Conservation (phyloP, 2,113 vertebrate genomes). For the Cheirogaleus medius region DNA sequence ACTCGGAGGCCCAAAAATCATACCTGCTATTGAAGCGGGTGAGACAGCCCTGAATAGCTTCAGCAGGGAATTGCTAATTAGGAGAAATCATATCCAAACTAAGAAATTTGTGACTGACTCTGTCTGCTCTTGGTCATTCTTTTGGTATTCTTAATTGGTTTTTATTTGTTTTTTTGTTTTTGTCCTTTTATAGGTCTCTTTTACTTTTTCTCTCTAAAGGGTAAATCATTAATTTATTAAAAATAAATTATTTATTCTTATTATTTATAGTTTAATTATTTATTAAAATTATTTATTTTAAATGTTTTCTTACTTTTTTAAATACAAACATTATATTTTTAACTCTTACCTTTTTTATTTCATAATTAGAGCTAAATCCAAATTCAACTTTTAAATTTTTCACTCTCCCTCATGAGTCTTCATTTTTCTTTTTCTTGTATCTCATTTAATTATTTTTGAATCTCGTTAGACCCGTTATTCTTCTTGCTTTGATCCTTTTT, state of each 20-base stretch:
- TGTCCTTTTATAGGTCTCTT: neutral
- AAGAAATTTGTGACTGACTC: neutral
- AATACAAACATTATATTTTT: neutral
- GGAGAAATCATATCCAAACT: neutral
- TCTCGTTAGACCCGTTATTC: neutral
- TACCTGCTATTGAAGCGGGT: neutral
- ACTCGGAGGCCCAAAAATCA: neutral
- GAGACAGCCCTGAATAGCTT: neutral
- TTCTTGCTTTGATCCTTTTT: neutral
- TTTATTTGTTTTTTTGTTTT: neutral
- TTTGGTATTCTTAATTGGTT: neutral
- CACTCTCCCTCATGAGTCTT: neutral
- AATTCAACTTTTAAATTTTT: neutral
- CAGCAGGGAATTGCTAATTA: neutral
- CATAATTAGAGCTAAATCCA: neutral
- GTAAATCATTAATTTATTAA: neutral
- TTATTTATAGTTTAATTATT: neutral
- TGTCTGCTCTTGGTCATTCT: neutral
- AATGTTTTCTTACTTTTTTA: neutral
- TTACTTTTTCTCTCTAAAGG: neutral
- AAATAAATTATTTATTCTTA: neutral
- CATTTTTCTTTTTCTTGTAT: neutral
- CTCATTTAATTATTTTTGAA: neutral
- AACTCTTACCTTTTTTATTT: neutral
- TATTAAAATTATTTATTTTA: neutral